Conservation (phyloP, 92 coral and sea anemone genomes). For the Siderastrea siderea region DNA sequence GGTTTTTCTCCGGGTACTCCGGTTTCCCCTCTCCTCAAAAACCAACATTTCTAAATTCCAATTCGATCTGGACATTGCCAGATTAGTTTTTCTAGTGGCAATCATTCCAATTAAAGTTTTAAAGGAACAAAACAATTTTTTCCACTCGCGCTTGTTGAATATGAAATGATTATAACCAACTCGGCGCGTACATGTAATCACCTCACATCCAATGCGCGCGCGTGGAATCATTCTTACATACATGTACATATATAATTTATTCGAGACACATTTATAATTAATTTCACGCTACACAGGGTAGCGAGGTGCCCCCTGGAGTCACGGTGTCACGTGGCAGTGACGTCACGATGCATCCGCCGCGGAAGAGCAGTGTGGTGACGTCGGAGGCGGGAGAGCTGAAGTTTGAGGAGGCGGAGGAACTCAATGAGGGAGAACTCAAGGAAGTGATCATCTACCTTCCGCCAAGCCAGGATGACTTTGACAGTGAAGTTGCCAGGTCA, state of each 20-base stretch:
- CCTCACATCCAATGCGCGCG: no score
- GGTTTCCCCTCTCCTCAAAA: no score
- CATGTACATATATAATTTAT: background rate
- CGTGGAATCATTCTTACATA: no score
- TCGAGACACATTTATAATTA: background rate
- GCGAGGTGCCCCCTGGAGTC: slow-evolving; percentile 44
- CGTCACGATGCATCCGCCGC: slow-evolving; percentile 52
- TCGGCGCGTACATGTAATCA: no score
- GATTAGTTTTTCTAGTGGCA: no score
- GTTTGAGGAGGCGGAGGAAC: slow-evolving; percentile 80
- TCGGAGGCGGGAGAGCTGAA: slow-evolving; percentile 73
- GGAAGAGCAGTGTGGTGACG: slow-evolving; percentile 60
- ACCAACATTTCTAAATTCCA: no score
- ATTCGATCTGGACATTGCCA: no score
- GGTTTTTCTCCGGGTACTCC: no score
- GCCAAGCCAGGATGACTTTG: slow-evolving; percentile 89
- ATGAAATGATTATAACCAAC: no score
- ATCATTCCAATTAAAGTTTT: no score
- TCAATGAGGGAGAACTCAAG: slow-evolving; percentile 78
- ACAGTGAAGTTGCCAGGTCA: slow-evolving; percentile 93
- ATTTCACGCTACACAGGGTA: slow-evolving; percentile 14
- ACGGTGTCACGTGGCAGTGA: slow-evolving; percentile 92
- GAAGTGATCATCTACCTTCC: slow-evolving; percentile 91
- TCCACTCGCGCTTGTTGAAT: no score
- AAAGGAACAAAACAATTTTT: no score